Evolutionary conservation across 2,797 vertebrate species (phyloP), one percentile per base, ranked within the genome.

Genomic region (Malurus splendens): DNA sequence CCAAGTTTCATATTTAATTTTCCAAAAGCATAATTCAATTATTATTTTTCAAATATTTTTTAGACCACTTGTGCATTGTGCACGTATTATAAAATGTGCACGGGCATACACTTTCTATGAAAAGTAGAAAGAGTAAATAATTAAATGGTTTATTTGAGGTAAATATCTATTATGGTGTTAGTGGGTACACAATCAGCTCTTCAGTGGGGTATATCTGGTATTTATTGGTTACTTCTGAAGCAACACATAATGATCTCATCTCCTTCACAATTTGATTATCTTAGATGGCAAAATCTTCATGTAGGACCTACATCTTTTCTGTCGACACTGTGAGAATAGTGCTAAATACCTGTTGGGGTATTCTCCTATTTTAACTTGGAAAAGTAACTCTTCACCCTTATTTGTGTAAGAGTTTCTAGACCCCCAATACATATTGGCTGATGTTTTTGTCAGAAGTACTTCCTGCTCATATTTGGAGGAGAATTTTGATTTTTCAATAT

Each of bases 1-100:
- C 76, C 66, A 71, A 81, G 73, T 95, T 96, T 96, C 52, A 82
- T 83, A 59, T 82, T 89, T 88, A 78, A 91, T 95, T 95, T 94
- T 86, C 55, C 45, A 56, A 89, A 92, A 92, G 67, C 81, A 91
- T 92, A 92, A 93, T 72, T 80, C 60, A 42, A 81, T 61, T 12
- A 90, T 89, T 41, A 92, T 92, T 85, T 84, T 2, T 0, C 32
- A 94, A 76, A 66, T 70, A 25, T 9, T 71, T 82, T 88, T 87
- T 70, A 39, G 39, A 57, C 42, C 33, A 28, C 14, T 74, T 28
- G 20, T 71, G 9, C 42, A 22, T 71, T 86, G 54, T 42, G 33
- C 14, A 10, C 39, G 5, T 79, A 81, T 56, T 66, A 47, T 47
- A 42, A 82, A 83, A 79, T 25, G 47, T 76, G 23, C 48, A 36